Evolutionary conservation across 2,797 vertebrate genomes (phyloP), one percentile per base, ranked within the genome.

Genomic region (Orestias chungarensis): DNA sequence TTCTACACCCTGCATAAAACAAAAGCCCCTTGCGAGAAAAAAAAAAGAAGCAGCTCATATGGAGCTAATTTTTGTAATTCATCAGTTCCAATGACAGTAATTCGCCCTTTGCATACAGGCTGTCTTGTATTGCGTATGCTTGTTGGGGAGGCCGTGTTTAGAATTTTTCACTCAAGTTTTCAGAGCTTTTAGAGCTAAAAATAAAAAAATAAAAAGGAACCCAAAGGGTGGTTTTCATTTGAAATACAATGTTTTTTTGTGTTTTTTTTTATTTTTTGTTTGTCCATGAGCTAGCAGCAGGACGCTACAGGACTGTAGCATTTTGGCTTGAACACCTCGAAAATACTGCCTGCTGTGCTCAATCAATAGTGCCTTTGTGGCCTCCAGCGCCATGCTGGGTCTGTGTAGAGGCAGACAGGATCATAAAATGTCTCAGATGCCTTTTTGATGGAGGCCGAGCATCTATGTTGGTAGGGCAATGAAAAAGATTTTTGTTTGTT

Each of bases 331-430:
- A 68, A 70, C 67, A 54, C 69, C 75, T 82, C 68, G 79, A 67
- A 78, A 73, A 82, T 68, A 70, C 78, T 70, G 74, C 80, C 84
- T 68, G 81, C 82, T 83, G 76, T 75, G 86, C 70, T 83, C 77
- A 80, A 89, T 92, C 88, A 86, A 89, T 91, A 83, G 74, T 65
- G 68, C 52, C 81, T 87, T 86, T 90, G 85, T 91, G 89, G 86
- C 85, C 82, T 76, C 73, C 80, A 74, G 76, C 76, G 61, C 59
- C 84, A 87, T 7, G 65, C 84, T 80, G 88, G 71, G 84, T 69
- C 83, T 57, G 73, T 85, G 80, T 74, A 73, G 85, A 85, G 79
- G 76, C 78, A 85, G 74, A 79, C 55, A 74, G 80, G 68, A 84
- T 77, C 84, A 87, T 76, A 79, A 88, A 88, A 87, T 69, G 64